Evolutionary conservation across 2,797 vertebrate species (phyloP).

Genomic region (Pseudocheirus occidentalis): DNA sequence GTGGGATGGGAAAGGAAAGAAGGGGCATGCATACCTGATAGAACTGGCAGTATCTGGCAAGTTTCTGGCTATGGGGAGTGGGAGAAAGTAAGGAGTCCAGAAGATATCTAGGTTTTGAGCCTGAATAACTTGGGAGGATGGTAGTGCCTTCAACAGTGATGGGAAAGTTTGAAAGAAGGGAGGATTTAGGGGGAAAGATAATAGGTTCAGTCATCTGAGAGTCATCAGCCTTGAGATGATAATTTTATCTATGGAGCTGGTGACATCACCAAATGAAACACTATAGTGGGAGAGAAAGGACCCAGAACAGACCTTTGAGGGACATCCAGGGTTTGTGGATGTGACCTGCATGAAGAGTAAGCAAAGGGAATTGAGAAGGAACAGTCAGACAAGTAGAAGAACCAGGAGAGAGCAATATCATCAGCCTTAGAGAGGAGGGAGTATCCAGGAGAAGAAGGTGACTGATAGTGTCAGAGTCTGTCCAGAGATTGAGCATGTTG

Average conservation of each 20-base stretch:
- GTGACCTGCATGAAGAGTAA: not conserved
- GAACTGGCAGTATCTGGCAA: not conserved
- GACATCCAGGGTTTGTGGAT: not conserved
- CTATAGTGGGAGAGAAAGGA: not conserved
- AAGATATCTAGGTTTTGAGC: not conserved
- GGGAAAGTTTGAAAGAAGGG: not conserved
- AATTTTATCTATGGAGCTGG: not conserved
- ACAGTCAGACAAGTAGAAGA: not conserved
- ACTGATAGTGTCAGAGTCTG: not conserved
- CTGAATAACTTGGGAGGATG: not conserved
- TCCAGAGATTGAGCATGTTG: not conserved
- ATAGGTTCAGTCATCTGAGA: not conserved
- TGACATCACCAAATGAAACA: not conserved
- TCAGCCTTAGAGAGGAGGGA: not conserved
- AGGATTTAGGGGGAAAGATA: not conserved
- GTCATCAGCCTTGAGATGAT: not conserved
- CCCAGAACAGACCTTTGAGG: not conserved
- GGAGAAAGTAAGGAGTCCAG: not conserved
- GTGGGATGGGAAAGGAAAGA: not conserved
- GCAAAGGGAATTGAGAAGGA: not conserved
- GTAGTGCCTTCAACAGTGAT: not conserved
- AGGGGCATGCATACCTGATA: not conserved
- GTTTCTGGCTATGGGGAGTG: not conserved
- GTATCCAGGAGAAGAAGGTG: not conserved
- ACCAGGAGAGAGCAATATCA: not conserved